Evolutionary conservation across 2,797 vertebrate genomes (phyloP).

Genomic region (Saxicola maurus): DNA sequence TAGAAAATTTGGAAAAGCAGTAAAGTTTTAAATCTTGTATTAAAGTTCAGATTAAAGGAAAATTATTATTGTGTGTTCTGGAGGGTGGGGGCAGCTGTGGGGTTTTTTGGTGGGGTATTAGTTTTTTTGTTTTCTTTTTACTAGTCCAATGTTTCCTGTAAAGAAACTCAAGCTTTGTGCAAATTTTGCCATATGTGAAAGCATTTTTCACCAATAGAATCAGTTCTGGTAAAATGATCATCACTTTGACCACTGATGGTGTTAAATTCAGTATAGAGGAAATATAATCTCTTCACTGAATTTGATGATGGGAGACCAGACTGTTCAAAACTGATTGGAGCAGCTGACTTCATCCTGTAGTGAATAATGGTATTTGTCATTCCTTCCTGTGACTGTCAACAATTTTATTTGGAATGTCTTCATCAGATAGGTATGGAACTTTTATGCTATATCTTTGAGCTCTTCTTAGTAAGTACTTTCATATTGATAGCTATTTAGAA

Average conservation of each 20-base stretch:
- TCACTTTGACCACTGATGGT: background rate
- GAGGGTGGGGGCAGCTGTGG: fast-evolving
- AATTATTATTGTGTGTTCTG: background rate
- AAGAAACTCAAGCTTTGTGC: background rate
- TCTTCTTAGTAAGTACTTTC: background rate
- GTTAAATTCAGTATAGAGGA: background rate
- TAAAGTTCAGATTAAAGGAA: background rate
- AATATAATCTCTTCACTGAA: background rate
- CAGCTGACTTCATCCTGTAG: background rate
- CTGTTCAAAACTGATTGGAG: background rate
- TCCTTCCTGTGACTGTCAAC: background rate
- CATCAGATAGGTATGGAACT: background rate
- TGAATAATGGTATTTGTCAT: background rate
- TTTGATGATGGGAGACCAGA: background rate
- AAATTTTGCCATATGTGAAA: background rate
- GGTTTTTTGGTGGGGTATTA: fast-evolving
- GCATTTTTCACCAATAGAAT: background rate
- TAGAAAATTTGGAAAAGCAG: background rate
- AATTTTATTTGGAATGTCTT: background rate
- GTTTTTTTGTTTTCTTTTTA: background rate
- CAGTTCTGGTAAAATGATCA: background rate
- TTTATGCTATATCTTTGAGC: background rate
- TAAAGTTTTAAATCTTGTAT: background rate
- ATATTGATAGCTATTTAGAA: background rate
- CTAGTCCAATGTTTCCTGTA: background rate